A percentile compares a stretch with the other conserved stretches of the same genome.
phyloP scores from a whole-genome alignment of 2,888 invertebrate species.

The Tridacna crocea region DNA sequence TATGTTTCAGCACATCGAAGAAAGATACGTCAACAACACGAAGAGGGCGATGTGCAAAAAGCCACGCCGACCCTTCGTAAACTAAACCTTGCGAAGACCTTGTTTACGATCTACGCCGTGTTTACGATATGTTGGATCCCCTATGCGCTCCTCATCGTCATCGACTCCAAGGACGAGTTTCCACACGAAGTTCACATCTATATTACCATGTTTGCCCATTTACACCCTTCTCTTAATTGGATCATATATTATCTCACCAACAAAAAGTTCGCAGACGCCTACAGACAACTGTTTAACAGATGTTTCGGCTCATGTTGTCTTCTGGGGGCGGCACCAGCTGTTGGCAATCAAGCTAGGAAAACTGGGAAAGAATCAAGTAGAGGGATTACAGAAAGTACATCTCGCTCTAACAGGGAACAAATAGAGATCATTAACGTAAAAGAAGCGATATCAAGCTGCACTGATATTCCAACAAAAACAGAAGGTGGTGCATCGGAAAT shows the following conservation, averaged over 20 bases:
- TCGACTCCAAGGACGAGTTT: conserved; percentile 67
- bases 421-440: background rate
- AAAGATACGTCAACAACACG: conserved; percentile 32
- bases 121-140: conserved; percentile 76
- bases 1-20: conserved; percentile 50
- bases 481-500: background rate
- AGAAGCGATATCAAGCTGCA: background rate
- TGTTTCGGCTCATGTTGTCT: background rate
- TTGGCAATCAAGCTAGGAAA: background rate
- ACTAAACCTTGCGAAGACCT: conserved; percentile 64
- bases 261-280: conserved; percentile 56
- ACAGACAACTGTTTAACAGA: conserved; percentile 14
- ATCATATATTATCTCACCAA: conserved; percentile 70
- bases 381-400: background rate
- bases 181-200: conserved; percentile 69
- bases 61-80: background rate
- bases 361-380: background rate
- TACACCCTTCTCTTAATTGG: conserved; percentile 72
- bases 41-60: background rate
- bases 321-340: background rate
- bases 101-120: conserved; percentile 74
- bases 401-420: background rate
- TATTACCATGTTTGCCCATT: conserved; percentile 67
- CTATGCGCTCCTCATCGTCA: conserved; percentile 70
- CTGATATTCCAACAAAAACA: background rate